Percentiles rank a stretch among this genome's conserved stretches.
These are phyloP conservation scores for Malacosoma neustria DNA, from an alignment of 2,888 invertebrate species.

Conservation along the genomic window DNA sequence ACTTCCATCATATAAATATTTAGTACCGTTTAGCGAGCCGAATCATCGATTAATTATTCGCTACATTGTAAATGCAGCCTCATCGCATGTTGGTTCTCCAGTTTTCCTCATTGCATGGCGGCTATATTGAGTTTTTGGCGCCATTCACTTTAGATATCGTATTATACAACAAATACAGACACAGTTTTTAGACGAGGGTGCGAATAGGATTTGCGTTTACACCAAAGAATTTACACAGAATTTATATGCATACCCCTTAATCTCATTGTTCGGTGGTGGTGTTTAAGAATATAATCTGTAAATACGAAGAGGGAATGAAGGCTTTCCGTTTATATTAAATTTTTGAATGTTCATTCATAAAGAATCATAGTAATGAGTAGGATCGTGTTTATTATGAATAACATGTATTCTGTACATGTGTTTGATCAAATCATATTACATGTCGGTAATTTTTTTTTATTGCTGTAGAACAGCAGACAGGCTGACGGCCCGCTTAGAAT, in stretches of 20 bases:
- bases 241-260: slow-evolving; percentile 9
- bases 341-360: neutral
- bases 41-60: too few relatives aligned
- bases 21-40: too few relatives aligned
- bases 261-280: neutral
- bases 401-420: too few relatives aligned
- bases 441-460: too few relatives aligned
- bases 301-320: neutral
- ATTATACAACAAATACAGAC: slow-evolving; percentile 18
- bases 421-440: too few relatives aligned
- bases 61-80: too few relatives aligned
- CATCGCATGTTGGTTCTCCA: slow-evolving; percentile 24
- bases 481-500: too few relatives aligned
- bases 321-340: neutral
- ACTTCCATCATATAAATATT: too few relatives aligned
- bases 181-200: slow-evolving; percentile 15
- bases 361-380: too few relatives aligned
- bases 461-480: too few relatives aligned
- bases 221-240: slow-evolving; percentile 16
- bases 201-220: slow-evolving; percentile 13
- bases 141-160: slow-evolving; percentile 19
- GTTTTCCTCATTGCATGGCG: slow-evolving; percentile 26
- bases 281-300: neutral
- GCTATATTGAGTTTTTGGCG: slow-evolving; percentile 26
- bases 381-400: too few relatives aligned